Conservation (phyloP, 2,888 invertebrate genomes). For the Thyatira batis region DNA sequence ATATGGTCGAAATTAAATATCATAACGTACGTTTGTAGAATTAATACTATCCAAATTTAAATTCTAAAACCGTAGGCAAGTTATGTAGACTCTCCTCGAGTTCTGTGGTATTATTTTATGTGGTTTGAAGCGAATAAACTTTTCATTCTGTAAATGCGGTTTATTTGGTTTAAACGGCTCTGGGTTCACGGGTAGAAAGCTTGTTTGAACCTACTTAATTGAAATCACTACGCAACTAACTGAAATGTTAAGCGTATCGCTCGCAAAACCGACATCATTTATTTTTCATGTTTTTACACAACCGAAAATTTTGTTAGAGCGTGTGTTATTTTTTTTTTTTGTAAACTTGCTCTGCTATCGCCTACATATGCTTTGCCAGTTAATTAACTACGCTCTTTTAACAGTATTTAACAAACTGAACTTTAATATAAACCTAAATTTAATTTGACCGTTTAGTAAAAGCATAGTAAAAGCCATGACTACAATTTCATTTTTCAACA, state of each 20-base stretch:
- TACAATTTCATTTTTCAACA: no score
- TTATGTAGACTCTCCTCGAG: slow-evolving; percentile 46
- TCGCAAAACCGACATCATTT: slow-evolving; percentile 4
- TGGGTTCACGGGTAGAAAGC: slow-evolving; percentile 27
- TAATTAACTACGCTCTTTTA: background rate
- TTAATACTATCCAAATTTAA: slow-evolving; percentile 45
- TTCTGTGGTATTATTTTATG: slow-evolving; percentile 56
- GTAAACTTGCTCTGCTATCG: background rate
- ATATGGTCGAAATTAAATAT: slow-evolving; percentile 32
- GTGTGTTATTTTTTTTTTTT: background rate
- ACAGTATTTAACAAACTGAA: background rate
- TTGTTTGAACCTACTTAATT: slow-evolving; percentile 35
- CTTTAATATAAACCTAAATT: background rate
- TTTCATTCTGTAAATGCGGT: slow-evolving; percentile 55
- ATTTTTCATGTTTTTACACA: slow-evolving; percentile 1
- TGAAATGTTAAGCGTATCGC: slow-evolving; percentile 34
- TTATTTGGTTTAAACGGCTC: slow-evolving; percentile 51
- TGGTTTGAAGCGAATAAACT: slow-evolving; percentile 52
- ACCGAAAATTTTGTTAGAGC: background rate
- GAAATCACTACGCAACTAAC: slow-evolving; percentile 38
- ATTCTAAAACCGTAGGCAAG: slow-evolving; percentile 48
- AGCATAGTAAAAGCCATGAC: no score
- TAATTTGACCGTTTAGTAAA: no score
- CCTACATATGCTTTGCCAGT: background rate
- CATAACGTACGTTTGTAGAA: slow-evolving; percentile 30